phyloP scores from a whole-genome alignment of 2,888 invertebrate species.

The Pandemis corylana region DNA sequence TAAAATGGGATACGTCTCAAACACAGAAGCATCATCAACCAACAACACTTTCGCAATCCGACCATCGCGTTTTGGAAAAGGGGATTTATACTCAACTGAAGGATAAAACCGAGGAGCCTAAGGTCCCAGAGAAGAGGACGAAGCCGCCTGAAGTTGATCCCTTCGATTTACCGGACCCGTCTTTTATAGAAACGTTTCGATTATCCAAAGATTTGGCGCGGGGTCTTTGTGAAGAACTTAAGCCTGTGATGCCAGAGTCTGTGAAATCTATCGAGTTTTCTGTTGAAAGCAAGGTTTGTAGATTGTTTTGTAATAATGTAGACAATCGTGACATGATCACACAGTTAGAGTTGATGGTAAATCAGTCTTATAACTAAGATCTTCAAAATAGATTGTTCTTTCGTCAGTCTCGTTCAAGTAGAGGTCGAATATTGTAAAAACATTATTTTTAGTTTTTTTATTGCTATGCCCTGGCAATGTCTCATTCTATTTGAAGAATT shows the following conservation, averaged over 20 bases:
- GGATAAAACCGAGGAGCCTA: conserved; percentile 64
- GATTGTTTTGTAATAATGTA: neutral
- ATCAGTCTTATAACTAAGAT: no score
- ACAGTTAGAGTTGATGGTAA: no score
- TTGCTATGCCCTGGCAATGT: no score
- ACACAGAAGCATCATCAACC: conserved; percentile 62
- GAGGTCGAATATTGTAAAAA: no score
- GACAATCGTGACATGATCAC: neutral
- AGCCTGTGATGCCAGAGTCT: conserved; percentile 76
- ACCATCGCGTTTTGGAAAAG: conserved; percentile 32
- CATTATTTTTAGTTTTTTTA: no score
- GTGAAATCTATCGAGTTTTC: conserved; percentile 76
- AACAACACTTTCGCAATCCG: conserved; percentile 5
- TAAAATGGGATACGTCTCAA: conserved; percentile 79
- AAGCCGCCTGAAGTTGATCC: conserved; percentile 71
- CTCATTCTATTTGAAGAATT: no score
- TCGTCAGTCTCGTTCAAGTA: no score
- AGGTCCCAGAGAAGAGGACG: conserved; percentile 69
- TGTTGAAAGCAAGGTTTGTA: conserved; percentile 69
- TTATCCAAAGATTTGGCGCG: conserved; percentile 73
- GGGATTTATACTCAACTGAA: conserved; percentile 43
- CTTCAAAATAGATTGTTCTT: no score
- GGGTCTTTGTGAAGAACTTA: conserved; percentile 69
- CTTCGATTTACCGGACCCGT: conserved; percentile 69
- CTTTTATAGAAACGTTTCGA: conserved; percentile 73